phyloP scores from a whole-genome alignment of 2,113 vertebrate species.

The Phasianus colchicus region DNA sequence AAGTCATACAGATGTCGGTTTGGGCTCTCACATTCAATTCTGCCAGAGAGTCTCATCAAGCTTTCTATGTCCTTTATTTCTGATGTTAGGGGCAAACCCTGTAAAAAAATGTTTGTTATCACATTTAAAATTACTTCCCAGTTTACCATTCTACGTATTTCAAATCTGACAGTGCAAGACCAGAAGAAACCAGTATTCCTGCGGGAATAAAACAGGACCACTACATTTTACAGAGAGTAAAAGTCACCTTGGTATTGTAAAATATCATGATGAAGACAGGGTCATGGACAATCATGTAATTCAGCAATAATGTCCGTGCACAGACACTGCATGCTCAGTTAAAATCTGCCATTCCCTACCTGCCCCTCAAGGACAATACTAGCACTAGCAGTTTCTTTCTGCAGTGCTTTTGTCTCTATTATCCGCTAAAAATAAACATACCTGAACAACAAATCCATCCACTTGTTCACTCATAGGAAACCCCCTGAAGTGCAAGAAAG shows the following conservation, averaged over 20 bases:
- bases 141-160: background rate
- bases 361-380: background rate
- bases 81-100: conserved; percentile 92
- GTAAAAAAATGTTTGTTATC: background rate
- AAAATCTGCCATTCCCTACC: background rate
- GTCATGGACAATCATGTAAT: background rate
- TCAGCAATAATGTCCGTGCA: background rate
- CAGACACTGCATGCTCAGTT: background rate
- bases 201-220: background rate
- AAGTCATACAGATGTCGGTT: conserved; percentile 98
- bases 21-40: conserved; percentile 96
- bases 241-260: background rate
- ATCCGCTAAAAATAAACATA: background rate
- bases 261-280: background rate
- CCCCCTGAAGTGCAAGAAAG: background rate
- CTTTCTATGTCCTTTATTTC: conserved; percentile 93
- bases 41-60: conserved; percentile 89
- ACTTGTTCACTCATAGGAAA: background rate
- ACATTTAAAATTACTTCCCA: background rate
- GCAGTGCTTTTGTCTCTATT: background rate
- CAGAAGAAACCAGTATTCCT: background rate
- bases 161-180: background rate
- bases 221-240: background rate
- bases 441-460: background rate
- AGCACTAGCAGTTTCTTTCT: background rate